A percentile compares a stretch with the other conserved stretches of the same genome.
Evolutionary conservation across 2,113 vertebrate species (phyloP).

Genomic region (Melospiza georgiana): DNA sequence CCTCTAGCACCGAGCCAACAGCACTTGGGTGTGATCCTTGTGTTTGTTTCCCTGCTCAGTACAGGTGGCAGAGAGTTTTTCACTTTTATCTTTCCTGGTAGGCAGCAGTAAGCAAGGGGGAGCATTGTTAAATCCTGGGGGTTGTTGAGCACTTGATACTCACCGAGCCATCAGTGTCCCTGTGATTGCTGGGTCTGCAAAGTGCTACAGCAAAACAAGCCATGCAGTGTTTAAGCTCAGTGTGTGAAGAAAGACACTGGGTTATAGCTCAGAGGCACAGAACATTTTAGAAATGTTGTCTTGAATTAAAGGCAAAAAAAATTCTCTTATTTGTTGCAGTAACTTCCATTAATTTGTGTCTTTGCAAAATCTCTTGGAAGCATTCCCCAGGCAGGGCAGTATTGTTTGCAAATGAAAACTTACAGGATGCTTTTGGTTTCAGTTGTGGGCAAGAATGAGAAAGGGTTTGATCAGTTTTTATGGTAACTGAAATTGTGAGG

Average conservation of each 20-base stretch:
- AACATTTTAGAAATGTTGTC: background rate
- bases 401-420: background rate
- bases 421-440: background rate
- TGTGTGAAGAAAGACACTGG: conserved; percentile 83
- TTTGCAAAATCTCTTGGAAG: background rate
- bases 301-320: background rate
- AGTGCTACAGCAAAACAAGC: conserved; percentile 88
- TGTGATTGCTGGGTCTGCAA: conserved; percentile 85
- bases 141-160: conserved; percentile 90
- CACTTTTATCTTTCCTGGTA: background rate
- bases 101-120: background rate
- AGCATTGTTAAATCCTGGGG: background rate
- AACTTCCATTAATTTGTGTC: background rate
- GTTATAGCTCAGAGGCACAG: conserved; percentile 98
- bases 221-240: conserved; percentile 93
- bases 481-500: background rate
- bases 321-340: background rate
- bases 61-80: background rate
- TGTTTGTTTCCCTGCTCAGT: background rate
- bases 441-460: background rate
- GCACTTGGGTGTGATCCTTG: fast-evolving
- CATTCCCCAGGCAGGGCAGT: background rate
- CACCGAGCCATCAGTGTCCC: conserved; percentile 81
- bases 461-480: background rate
- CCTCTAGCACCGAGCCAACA: fast-evolving